Base-by-base conservation (phyloP, 1,140 invertebrate genomes). In the Hestina assimilis region DNA sequence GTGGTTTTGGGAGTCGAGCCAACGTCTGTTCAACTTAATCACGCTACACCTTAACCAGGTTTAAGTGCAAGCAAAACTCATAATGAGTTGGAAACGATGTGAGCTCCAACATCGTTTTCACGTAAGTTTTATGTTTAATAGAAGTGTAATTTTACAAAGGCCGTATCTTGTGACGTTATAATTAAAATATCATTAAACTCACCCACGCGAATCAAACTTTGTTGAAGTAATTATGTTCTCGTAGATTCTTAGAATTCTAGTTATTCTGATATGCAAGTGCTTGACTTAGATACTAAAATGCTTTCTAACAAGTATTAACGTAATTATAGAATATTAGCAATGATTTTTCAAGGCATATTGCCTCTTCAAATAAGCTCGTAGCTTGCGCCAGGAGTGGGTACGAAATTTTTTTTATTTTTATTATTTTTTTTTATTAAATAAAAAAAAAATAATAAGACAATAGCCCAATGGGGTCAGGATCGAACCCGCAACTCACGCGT, bases 71-170 rank as follows among this genome's bases (percentile, higher is more conserved):
- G 66, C 66, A 72, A 71, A 75, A 78, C 73, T 82, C 69, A 66
- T 83, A 83, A 83, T 82, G 79, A 83, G 69, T 72, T 66, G 67
- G 66, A 71, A 69, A 68, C 68, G 74, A 77, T 73, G 45, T 56
- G 72, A 72, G 69, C 58, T 45, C 50, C 72, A 63, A 63, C 61
- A 59, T 63, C 59, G 66, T 69, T 73, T 64, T 63, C 28, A 55
- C 31, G 47, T 57, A 57, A 59, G 42, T 50, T 60, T 57, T 42
- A 51, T 58, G 50, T 35, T 59, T 56, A 12, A 33, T 28, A 31
- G 17, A 28, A 42, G 35, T 40, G 33, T 26, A 40, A 33, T 55
- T 56, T 50, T 35, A 60, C 47, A 38, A 50, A 50, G 14, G 14
- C 46, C 31, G 33, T 50, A 38, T 50, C 47, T 50, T 50, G 21